These are phyloP conservation scores for Eucera pruinosa DNA, from an alignment of 2,888 invertebrate genomes.

Conservation along the genomic window DNA sequence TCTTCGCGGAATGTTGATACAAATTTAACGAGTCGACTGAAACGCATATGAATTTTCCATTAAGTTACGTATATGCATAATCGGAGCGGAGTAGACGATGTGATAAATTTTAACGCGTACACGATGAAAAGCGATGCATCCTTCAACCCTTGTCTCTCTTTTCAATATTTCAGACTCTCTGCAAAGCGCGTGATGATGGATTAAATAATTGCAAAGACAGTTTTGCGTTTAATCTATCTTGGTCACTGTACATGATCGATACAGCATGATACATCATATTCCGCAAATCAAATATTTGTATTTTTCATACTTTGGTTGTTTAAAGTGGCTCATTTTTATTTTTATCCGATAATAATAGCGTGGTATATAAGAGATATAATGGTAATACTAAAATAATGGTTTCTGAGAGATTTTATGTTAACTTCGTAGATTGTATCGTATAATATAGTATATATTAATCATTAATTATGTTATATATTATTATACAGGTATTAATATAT, in stretches of 20 bases:
- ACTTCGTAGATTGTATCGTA: too few species aligned
- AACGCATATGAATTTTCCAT: constrained; percentile 34
- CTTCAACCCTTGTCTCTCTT: background rate
- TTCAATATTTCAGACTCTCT: constrained; percentile 3
- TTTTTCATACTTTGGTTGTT: background rate
- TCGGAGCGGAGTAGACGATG: background rate
- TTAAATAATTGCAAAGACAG: background rate
- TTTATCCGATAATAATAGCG: background rate
- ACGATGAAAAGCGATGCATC: background rate
- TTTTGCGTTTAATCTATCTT: background rate
- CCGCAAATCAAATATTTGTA: too few species aligned
- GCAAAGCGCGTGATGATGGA: background rate
- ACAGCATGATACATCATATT: background rate
- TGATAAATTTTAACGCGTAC: constrained; percentile 18
- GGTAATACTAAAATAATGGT: too few species aligned
- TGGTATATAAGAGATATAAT: too few species aligned
- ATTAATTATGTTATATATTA: too few species aligned
- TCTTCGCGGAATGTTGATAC: background rate
- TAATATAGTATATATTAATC: too few species aligned
- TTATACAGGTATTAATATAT: too few species aligned
- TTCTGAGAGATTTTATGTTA: too few species aligned
- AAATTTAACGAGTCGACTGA: constrained; percentile 12
- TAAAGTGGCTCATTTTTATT: background rate
- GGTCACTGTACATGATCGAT: constrained; percentile 8
- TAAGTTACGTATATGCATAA: constrained; percentile 8